Conservation (phyloP, 2,888 invertebrate species). For the Drosophila nr. perissopoda region DNA sequence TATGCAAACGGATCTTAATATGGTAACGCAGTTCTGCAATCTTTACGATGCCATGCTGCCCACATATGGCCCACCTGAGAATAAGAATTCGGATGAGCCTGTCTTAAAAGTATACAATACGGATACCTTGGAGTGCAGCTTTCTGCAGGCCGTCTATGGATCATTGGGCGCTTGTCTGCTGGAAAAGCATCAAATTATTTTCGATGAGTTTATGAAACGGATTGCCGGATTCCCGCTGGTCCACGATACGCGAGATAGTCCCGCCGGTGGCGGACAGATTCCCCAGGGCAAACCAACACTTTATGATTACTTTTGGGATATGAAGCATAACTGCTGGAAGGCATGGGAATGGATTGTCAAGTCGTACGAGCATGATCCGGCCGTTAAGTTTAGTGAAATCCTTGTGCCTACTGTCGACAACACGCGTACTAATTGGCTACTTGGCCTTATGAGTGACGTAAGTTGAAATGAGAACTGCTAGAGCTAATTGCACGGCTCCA, state of each 20-base stretch:
- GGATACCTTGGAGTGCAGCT: slow-evolving; percentile 89
- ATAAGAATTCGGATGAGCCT: slow-evolving; percentile 81
- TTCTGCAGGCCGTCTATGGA: slow-evolving; percentile 90
- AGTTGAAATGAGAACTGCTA: slow-evolving; percentile 16
- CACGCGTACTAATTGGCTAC: slow-evolving; percentile 91
- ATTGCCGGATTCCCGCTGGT: slow-evolving; percentile 88
- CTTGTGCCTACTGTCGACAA: slow-evolving; percentile 96
- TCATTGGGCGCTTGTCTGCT: slow-evolving; percentile 93
- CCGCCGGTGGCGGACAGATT: slow-evolving; percentile 89
- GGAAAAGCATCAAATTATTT: slow-evolving; percentile 89
- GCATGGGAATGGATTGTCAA: slow-evolving; percentile 94
- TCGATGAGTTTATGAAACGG: slow-evolving; percentile 92
- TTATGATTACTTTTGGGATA: slow-evolving; percentile 93
- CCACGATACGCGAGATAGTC: slow-evolving; percentile 88
- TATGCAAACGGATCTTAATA: slow-evolving; percentile 93
- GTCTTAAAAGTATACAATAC: slow-evolving; percentile 86
- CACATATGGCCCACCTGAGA: slow-evolving; percentile 84
- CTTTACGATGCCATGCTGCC: slow-evolving; percentile 91
- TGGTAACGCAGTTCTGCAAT: slow-evolving; percentile 93
- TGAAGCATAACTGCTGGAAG: slow-evolving; percentile 89
- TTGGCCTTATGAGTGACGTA: slow-evolving; percentile 91
- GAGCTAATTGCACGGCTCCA: not conserved
- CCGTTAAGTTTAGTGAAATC: slow-evolving; percentile 91
- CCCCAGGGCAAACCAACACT: slow-evolving; percentile 90
- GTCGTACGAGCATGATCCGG: slow-evolving; percentile 90